A percentile compares a stretch with the other conserved stretches of the same genome.
These are phyloP conservation scores for Callocephalon fimbriatum DNA, from an alignment of 2,113 vertebrate genomes.

Conservation along the genomic window DNA sequence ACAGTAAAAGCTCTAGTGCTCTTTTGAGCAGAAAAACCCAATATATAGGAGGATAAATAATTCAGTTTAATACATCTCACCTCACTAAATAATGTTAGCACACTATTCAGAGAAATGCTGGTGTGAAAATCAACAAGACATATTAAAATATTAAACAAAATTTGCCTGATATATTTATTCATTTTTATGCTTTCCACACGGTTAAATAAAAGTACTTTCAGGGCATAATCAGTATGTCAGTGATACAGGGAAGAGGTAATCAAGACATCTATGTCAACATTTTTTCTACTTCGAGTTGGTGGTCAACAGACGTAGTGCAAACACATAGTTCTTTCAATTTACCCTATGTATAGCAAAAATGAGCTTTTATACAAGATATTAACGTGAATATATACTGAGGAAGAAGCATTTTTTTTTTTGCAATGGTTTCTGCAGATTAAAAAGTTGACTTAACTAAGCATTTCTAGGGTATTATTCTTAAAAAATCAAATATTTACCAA, in stretches of 20 bases:
- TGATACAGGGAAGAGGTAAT: not conserved
- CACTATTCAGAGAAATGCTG: not conserved
- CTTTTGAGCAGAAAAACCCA: not conserved
- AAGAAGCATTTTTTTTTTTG: not conserved
- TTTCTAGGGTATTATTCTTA: not conserved
- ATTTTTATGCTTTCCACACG: not conserved
- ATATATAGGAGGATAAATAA: not conserved
- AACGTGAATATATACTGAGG: not conserved
- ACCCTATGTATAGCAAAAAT: not conserved
- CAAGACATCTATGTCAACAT: not conserved
- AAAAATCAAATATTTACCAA: not conserved
- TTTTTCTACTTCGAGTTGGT: not conserved
- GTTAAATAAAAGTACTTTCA: not conserved
- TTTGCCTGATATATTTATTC: not conserved
- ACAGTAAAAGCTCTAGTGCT: not conserved
- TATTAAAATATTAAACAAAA: not conserved
- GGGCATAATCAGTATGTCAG: not conserved
- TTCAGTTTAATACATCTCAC: not conserved
- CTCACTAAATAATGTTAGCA: not conserved
- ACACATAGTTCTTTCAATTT: not conserved
- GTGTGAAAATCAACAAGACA: not conserved
- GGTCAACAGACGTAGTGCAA: not conserved
- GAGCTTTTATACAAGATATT: not conserved
- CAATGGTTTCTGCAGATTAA: not conserved
- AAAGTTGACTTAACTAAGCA: not conserved